Evolutionary conservation across 2,888 invertebrate species (phyloP).

Genomic region (Embidobia sp.): DNA sequence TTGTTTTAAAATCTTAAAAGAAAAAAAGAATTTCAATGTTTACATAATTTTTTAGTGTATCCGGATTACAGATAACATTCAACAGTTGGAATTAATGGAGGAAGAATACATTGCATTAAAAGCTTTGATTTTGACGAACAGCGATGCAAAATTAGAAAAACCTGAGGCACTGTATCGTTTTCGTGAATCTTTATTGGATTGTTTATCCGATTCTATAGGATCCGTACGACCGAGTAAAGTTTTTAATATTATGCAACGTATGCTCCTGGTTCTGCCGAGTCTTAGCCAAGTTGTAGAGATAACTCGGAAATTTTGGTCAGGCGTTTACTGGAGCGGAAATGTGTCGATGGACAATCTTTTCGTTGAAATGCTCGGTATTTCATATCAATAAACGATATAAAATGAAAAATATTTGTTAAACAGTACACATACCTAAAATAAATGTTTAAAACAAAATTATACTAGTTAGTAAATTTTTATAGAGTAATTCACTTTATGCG

Average conservation of each 20-base stretch:
- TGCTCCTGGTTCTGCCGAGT: constrained; percentile 93
- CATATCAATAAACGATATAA: neutral
- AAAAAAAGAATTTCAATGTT: neutral
- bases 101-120: constrained; percentile 97
- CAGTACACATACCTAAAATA: too few species aligned
- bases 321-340: constrained; percentile 92
- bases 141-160: constrained; percentile 94
- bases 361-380: constrained; percentile 90
- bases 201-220: constrained; percentile 93
- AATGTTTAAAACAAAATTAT: too few species aligned
- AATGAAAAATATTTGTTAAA: too few species aligned
- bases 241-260: constrained; percentile 90
- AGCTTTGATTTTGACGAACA: constrained; percentile 95
- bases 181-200: constrained; percentile 92
- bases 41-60: constrained; percentile 85
- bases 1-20: neutral
- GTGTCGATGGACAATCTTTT: constrained; percentile 98
- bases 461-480: too few species aligned
- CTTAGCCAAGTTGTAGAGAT: constrained; percentile 94
- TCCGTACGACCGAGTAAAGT: constrained; percentile 89
- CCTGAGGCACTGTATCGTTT: constrained; percentile 93
- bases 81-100: constrained; percentile 90
- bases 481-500: too few species aligned
- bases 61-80: constrained; percentile 89
- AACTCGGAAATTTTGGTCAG: constrained; percentile 94